Evolutionary conservation across 64 coral and sea anemone genomes (phyloP).

Genomic region (Hydrozoanthus tunicans): DNA sequence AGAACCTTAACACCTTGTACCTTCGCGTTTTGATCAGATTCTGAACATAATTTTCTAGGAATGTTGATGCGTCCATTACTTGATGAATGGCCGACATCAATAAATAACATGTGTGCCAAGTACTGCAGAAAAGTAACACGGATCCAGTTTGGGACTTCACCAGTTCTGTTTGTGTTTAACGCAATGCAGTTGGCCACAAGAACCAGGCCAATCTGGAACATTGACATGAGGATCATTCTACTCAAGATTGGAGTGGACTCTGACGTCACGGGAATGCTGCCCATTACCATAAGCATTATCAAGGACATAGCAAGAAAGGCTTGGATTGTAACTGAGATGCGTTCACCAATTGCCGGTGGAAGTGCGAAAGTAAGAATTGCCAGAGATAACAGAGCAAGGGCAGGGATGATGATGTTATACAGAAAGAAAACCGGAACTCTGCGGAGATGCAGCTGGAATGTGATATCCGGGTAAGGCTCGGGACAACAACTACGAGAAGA

Average conservation of each 20-base stretch:
- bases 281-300: slow-evolving; percentile 43
- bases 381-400: slow-evolving; percentile 4
- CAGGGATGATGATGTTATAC: slow-evolving; percentile 31
- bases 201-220: slow-evolving; percentile 36
- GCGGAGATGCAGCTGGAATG: slow-evolving; percentile 30
- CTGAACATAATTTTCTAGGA: not conserved
- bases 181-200: slow-evolving; percentile 34
- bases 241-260: slow-evolving; percentile 37
- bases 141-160: slow-evolving; percentile 32
- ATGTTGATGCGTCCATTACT: slow-evolving; percentile 6
- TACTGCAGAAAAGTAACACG: slow-evolving; percentile 17
- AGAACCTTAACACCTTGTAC: not conserved
- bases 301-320: slow-evolving; percentile 49
- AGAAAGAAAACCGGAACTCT: slow-evolving; percentile 20
- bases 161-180: slow-evolving; percentile 18
- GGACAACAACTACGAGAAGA: slow-evolving; percentile 27
- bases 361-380: slow-evolving; percentile 24
- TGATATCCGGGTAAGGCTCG: slow-evolving; percentile 38
- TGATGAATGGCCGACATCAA: not conserved
- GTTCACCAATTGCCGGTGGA: slow-evolving; percentile 35
- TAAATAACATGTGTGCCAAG: not conserved
- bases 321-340: slow-evolving; percentile 22
- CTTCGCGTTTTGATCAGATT: not conserved
- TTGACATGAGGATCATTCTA: slow-evolving; percentile 14
- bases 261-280: slow-evolving; percentile 36